phyloP scores from a whole-genome alignment of 2,797 vertebrate species.

The Morelia viridis region DNA sequence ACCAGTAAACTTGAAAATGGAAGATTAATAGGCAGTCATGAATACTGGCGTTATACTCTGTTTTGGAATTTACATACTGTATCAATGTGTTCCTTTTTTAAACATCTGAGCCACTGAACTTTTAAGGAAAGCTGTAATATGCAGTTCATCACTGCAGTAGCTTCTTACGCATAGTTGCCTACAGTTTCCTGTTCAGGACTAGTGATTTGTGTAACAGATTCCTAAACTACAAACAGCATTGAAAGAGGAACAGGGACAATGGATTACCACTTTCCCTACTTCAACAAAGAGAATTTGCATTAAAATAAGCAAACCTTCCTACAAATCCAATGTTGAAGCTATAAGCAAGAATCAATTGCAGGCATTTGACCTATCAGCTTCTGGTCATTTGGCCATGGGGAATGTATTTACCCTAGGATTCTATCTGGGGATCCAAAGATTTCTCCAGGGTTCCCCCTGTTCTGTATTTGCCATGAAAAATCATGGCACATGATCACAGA shows the following conservation, averaged over 20 bases:
- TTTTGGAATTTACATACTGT: neutral
- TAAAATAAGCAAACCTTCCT: neutral
- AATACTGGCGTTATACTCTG: neutral
- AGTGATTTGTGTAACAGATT: neutral
- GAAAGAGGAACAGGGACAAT: neutral
- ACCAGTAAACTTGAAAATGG: neutral
- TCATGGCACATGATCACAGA: neutral
- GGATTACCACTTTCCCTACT: neutral
- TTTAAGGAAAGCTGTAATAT: too few species aligned
- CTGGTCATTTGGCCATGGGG: neutral
- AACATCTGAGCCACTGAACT: too few species aligned
- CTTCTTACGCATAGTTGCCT: neutral
- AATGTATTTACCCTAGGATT: neutral
- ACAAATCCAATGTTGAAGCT: neutral
- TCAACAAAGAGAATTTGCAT: neutral
- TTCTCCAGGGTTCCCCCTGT: neutral
- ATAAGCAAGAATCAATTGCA: neutral
- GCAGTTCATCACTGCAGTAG: neutral
- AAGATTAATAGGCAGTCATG: neutral
- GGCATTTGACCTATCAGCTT: neutral
- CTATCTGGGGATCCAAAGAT: neutral
- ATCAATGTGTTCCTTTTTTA: too few species aligned
- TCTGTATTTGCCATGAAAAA: neutral
- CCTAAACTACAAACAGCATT: neutral
- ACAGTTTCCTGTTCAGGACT: neutral